Conservation (phyloP, 2,797 vertebrate genomes). For the Oreonectes daqikongensis region DNA sequence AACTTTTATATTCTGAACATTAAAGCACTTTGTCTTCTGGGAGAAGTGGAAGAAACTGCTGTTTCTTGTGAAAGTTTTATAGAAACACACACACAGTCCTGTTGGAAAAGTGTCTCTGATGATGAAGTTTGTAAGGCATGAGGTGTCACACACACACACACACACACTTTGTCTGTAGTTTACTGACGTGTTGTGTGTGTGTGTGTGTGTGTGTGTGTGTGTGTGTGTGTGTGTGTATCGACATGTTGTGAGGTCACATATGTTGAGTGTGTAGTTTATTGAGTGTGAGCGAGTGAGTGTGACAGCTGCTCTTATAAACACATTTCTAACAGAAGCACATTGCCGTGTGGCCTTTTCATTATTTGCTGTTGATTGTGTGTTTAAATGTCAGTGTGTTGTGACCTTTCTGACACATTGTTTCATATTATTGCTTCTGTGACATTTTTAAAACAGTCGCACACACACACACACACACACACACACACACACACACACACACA, state of each 20-base stretch:
- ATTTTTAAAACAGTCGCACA: not conserved
- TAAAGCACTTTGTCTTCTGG: not conserved
- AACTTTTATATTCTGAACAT: not conserved
- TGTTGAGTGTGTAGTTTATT: not conserved
- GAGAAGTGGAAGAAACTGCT: not conserved
- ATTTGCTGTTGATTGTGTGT: conserved; percentile 31
- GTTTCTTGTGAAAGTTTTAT: not conserved
- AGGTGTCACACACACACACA: too few relatives aligned
- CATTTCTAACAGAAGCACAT: not conserved
- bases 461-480: too few relatives aligned
- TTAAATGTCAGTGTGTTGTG: conserved; percentile 12
- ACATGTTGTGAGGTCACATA: conserved; percentile 1
- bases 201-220: not conserved
- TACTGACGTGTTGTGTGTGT: too few relatives aligned
- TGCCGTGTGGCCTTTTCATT: conserved; percentile 16
- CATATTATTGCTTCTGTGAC: conserved; percentile 6
- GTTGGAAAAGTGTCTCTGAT: too few relatives aligned
- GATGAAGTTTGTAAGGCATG: too few relatives aligned
- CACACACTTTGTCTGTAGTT: too few relatives aligned
- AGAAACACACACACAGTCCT: not conserved
- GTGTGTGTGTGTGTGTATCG: too few relatives aligned
- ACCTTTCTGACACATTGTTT: conserved; percentile 6
- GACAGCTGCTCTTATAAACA: not conserved
- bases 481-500: too few relatives aligned
- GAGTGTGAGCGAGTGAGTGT: not conserved